These are phyloP conservation scores for Sclerodermus sp. DNA, from an alignment of 2,888 invertebrate genomes.

Conservation along the genomic window DNA sequence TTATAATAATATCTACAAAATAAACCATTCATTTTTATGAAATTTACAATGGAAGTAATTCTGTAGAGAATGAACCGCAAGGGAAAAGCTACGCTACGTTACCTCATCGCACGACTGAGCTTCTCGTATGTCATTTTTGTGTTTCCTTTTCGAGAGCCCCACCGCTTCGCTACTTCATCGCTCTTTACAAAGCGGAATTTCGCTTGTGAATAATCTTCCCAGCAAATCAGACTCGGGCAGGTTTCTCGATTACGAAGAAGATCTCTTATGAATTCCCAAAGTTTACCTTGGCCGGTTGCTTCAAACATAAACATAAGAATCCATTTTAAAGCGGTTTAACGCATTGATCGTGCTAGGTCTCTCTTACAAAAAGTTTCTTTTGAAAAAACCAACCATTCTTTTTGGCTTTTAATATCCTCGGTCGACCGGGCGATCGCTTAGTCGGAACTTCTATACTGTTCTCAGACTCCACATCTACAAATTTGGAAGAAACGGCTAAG, in stretches of 20 bases:
- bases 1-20: slow-evolving; percentile 74
- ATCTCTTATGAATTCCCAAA: slow-evolving; percentile 87
- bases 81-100: too few species aligned
- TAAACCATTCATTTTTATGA: not conserved
- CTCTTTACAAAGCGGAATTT: slow-evolving; percentile 87
- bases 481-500: too few species aligned
- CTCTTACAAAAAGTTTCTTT: too few species aligned
- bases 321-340: too few species aligned
- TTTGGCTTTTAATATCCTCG: slow-evolving; percentile 48
- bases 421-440: slow-evolving; percentile 63
- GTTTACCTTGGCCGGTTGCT: slow-evolving; percentile 54
- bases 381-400: slow-evolving; percentile 44
- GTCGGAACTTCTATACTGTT: slow-evolving; percentile 59
- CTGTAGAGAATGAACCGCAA: too few species aligned
- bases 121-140: slow-evolving; percentile 92
- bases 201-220: slow-evolving; percentile 83
- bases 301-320: slow-evolving; percentile 13
- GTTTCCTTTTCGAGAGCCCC: slow-evolving; percentile 86
- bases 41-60: too few species aligned
- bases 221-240: slow-evolving; percentile 81
- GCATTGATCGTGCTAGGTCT: too few species aligned
- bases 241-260: slow-evolving; percentile 74
- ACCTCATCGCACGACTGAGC: slow-evolving; percentile 87
- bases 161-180: slow-evolving; percentile 81
- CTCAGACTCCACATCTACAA: slow-evolving; percentile 53